Conservation (phyloP, 2,113 vertebrate species). For the Stigmatopora argus region DNA sequence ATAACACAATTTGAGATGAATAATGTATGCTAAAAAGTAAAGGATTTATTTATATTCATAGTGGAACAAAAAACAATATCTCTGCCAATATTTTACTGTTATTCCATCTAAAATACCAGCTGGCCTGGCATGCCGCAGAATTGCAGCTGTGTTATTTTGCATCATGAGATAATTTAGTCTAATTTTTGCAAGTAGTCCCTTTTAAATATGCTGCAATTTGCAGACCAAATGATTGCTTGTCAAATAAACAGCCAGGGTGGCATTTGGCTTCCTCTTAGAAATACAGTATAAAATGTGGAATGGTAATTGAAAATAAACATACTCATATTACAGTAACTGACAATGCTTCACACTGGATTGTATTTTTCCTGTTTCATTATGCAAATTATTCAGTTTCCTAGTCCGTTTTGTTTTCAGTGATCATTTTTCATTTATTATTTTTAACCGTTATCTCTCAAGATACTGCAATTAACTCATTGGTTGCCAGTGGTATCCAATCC, state of each 20-base stretch:
- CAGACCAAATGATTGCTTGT: constrained; percentile 53
- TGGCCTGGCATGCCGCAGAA: constrained; percentile 2
- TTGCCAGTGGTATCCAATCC: no score
- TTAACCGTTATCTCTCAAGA: no score
- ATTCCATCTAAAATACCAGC: constrained; percentile 4
- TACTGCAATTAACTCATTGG: no score
- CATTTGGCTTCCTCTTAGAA: constrained; percentile 54
- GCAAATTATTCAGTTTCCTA: neutral
- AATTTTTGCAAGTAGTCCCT: constrained; percentile 32
- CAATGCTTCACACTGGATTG: constrained; percentile 4
- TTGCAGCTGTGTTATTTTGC: constrained; percentile 9
- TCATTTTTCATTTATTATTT: no score
- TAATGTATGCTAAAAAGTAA: neutral
- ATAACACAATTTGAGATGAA: neutral
- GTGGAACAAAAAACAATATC: neutral
- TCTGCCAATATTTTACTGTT: neutral
- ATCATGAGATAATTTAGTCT: constrained; percentile 32
- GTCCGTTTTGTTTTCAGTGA: neutral
- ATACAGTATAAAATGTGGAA: constrained; percentile 42
- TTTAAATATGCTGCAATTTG: constrained; percentile 53
- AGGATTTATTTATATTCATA: neutral
- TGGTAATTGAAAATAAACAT: constrained; percentile 49
- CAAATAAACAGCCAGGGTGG: constrained; percentile 58
- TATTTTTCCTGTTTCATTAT: neutral
- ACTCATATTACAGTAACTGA: constrained; percentile 23